Percentiles rank a stretch among this genome's conserved stretches.
Conservation (phyloP, 1,140 invertebrate species). For the Bombus polaris region DNA sequence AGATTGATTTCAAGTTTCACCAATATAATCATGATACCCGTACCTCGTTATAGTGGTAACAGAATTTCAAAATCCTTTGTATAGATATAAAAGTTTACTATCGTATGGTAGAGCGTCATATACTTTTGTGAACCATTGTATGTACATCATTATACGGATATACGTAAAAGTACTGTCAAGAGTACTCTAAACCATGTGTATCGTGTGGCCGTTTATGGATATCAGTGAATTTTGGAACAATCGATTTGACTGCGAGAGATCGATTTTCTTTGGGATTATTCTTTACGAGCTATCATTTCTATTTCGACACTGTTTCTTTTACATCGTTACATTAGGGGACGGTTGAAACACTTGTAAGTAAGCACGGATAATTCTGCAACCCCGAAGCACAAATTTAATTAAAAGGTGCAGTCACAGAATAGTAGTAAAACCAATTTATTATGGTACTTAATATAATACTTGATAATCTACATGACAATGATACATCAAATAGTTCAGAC, state of each 20-base stretch:
- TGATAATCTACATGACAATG: neutral
- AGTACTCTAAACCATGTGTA: neutral
- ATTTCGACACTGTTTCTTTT: neutral
- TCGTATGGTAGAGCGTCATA: neutral
- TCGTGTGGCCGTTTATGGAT: neutral
- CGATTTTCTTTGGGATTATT: neutral
- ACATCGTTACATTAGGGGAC: neutral
- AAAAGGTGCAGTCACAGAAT: neutral
- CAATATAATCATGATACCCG: neutral
- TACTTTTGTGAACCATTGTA: neutral
- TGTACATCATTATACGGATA: neutral
- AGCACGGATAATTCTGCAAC: conserved; percentile 44
- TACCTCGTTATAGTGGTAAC: neutral
- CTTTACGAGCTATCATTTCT: neutral
- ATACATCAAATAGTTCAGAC: too few species aligned
- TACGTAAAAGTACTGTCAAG: neutral
- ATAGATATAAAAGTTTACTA: too few species aligned
- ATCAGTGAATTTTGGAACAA: conserved; percentile 7
- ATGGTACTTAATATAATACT: neutral
- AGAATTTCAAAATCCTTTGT: too few species aligned
- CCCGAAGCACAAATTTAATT: conserved; percentile 7
- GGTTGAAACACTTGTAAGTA: neutral
- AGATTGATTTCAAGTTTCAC: neutral
- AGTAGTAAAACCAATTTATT: neutral
- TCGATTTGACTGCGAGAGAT: conserved; percentile 2